Evolutionary conservation across 30 jellyfish, hydroid and myxozoan genomes (phyloP), one percentile per base, ranked within the genome.

Genomic region (Aurelia sp.): DNA sequence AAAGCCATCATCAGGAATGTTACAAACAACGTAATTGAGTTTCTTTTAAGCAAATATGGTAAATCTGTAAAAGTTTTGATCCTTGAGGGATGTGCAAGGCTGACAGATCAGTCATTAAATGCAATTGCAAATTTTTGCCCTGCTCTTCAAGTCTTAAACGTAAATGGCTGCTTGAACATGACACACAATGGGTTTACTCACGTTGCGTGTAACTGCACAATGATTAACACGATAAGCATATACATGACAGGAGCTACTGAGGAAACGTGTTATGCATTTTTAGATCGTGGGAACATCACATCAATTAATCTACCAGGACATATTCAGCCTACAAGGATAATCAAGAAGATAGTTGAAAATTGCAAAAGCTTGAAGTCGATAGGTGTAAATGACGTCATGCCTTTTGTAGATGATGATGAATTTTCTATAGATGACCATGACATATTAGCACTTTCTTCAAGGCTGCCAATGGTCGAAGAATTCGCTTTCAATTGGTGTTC

Each of bases 381-480:
- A 15, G 30, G 60, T 31, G 79, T 68, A 15, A 40, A 68, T 48
- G 79, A 31, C 59, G 61, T 68, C 50, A 68, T 68, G 79, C 79
- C 79, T 17, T 68, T 68, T 68, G 79, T 53, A 9, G 79, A 68
- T 31, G 79, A 68, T 20, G 53, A 68, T 53, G 79, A 68, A 0
- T 40, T 13, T 15, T 22, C 60, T 20, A 10, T 68, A 17, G 53
- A 40, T 8, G 53, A 68, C 8, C 12, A 48, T 9, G 79, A 68
- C 79, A 15, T 68, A 48, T 17, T 31, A 11, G 50, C 58, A 15
- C 58, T 68, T 15, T 12, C 79, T 17, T 20, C 57, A 20, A 10
- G 79, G 19, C 40, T 68, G 11, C 79, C 79, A 19, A 5, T 68
- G 79, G 31, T 68, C 4, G 61, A 68, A 17, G 22, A 68, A 68